Percentiles rank a stretch among this genome's conserved stretches.
These are phyloP conservation scores for Aphrophora alni DNA, from an alignment of 2,888 invertebrate species.

Conservation along the genomic window DNA sequence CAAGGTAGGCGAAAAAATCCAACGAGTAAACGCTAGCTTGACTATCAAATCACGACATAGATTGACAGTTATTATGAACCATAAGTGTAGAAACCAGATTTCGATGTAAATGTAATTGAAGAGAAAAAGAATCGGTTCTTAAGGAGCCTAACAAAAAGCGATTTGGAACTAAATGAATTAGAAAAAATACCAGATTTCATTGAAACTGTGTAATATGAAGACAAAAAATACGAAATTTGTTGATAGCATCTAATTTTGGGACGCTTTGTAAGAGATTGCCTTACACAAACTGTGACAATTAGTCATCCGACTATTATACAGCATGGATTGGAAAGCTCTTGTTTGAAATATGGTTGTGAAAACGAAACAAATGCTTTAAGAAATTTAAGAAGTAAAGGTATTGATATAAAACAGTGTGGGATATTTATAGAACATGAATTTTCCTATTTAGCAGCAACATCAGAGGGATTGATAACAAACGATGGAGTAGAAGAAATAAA, in stretches of 20 bases:
- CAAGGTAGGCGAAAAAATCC: too few species aligned
- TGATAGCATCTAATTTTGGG: constrained; percentile 24
- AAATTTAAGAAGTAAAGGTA: background rate
- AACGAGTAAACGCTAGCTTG: too few species aligned
- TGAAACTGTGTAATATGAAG: background rate
- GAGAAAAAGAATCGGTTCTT: too few species aligned
- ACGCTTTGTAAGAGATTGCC: background rate
- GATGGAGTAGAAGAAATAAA: constrained; percentile 18
- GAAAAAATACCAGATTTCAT: background rate
- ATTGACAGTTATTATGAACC: too few species aligned
- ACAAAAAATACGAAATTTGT: background rate
- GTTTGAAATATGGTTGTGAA: background rate
- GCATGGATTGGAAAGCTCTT: background rate
- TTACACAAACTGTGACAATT: background rate
- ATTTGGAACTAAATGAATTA: too few species aligned
- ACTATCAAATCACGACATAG: too few species aligned
- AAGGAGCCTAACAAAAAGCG: too few species aligned
- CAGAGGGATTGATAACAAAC: constrained; percentile 14
- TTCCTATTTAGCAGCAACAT: background rate
- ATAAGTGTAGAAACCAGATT: too few species aligned
- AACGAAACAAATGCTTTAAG: background rate
- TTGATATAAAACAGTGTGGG: background rate
- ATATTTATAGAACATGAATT: background rate
- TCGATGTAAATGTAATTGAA: too few species aligned
- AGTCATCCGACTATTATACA: background rate